These are phyloP conservation scores for Gadus chalcogrammus DNA, from an alignment of 2,113 vertebrate genomes.

Conservation along the genomic window DNA sequence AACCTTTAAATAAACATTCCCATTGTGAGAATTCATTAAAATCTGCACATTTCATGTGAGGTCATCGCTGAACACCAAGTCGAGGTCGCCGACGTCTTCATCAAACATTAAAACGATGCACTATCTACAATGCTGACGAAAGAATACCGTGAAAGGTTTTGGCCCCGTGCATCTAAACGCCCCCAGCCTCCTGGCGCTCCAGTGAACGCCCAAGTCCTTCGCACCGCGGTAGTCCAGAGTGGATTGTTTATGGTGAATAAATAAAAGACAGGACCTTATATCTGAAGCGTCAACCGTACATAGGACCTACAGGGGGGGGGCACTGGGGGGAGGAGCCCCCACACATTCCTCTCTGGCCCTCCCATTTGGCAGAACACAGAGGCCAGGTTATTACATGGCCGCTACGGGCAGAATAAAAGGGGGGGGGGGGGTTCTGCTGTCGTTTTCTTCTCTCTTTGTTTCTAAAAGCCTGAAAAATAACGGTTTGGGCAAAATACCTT, in stretches of 20 bases:
- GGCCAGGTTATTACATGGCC: slow-evolving; percentile 45
- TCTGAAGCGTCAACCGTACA: slow-evolving; percentile 13
- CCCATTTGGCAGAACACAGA: slow-evolving; percentile 42
- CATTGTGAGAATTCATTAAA: slow-evolving; percentile 47
- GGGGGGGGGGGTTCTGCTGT: background rate
- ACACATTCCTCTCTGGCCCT: slow-evolving; percentile 55
- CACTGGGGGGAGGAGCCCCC: slow-evolving; percentile 35
- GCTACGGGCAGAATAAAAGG: slow-evolving; percentile 45
- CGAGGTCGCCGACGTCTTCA: slow-evolving; percentile 45
- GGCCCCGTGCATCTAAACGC: slow-evolving; percentile 46
- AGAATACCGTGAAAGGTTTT: slow-evolving; percentile 35
- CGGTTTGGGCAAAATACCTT: too few relatives aligned
- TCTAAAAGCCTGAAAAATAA: too few relatives aligned
- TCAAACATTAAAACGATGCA: slow-evolving; percentile 29
- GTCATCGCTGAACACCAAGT: slow-evolving; percentile 52
- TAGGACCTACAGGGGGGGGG: slow-evolving; percentile 27
- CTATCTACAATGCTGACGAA: slow-evolving; percentile 29
- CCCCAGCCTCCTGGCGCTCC: slow-evolving; percentile 25
- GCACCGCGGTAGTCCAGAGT: too few relatives aligned
- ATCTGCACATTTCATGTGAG: slow-evolving; percentile 47
- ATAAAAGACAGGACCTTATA: slow-evolving; percentile 52
- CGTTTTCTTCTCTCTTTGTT: too few relatives aligned
- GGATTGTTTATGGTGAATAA: slow-evolving; percentile 31
- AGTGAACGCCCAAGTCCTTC: slow-evolving; percentile 16
- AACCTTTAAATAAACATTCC: slow-evolving; percentile 36